Evolutionary conservation across 2,888 invertebrate genomes (phyloP).

Genomic region (Tenthredo distinguenda): DNA sequence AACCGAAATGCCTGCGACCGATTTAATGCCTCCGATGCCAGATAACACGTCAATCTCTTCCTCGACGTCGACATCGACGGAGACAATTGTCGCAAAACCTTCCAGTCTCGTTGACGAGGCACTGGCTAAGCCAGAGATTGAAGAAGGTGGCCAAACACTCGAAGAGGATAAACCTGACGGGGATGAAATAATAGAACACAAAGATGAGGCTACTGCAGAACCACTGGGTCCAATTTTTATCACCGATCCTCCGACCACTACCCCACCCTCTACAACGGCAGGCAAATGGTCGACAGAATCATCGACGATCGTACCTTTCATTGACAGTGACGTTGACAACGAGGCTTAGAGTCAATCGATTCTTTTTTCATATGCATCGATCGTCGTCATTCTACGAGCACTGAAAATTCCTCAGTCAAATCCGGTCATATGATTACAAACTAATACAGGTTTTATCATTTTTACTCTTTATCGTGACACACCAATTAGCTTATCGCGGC

Average conservation of each 20-base stretch:
- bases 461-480: background rate
- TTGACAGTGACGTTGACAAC: constrained; percentile 72
- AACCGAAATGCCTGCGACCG: constrained; percentile 71
- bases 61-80: constrained; percentile 45
- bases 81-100: constrained; percentile 56
- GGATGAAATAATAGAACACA: constrained; percentile 35
- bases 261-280: constrained; percentile 71
- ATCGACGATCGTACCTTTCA: constrained; percentile 67
- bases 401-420: no score
- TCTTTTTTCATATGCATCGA: background rate
- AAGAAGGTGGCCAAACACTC: constrained; percentile 28
- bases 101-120: constrained; percentile 23
- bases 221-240: constrained; percentile 72
- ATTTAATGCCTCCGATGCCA: constrained; percentile 70
- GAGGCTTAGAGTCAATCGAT: constrained; percentile 67
- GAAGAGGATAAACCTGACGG: constrained; percentile 25
- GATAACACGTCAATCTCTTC: constrained; percentile 53
- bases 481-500: background rate
- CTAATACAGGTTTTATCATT: background rate
- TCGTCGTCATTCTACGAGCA: background rate
- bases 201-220: constrained; percentile 57
- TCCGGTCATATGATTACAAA: background rate
- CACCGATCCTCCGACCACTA: constrained; percentile 68
- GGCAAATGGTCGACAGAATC: constrained; percentile 75
- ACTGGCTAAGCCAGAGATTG: constrained; percentile 36